These are phyloP conservation scores for Acanthaster planci DNA, from an alignment of 35 echinoderm and acorn worm species.

Conservation along the genomic window DNA sequence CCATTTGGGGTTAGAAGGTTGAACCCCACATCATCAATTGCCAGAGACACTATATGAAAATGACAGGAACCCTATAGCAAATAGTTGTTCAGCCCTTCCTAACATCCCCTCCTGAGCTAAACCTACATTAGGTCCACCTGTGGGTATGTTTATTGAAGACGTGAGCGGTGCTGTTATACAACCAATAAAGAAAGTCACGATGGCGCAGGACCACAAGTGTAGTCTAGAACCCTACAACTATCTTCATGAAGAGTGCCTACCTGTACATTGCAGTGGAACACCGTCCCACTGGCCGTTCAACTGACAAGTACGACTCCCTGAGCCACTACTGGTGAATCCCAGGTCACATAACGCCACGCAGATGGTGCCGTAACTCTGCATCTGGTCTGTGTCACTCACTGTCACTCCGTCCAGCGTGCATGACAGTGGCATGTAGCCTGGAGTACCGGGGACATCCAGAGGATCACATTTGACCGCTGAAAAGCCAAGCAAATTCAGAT, in stretches of 20 bases:
- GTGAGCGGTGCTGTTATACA: too few relatives aligned
- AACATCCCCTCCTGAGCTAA: too few relatives aligned
- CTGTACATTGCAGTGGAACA: conserved; percentile 11
- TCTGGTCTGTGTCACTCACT: conserved; percentile 14
- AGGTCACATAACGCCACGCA: conserved; percentile 24
- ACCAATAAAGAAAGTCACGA: too few relatives aligned
- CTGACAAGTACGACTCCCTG: conserved; percentile 24
- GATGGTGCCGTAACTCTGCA: conserved; percentile 1
- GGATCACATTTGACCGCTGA: conserved; percentile 41
- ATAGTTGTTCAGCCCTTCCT: too few relatives aligned
- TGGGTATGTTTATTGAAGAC: too few relatives aligned
- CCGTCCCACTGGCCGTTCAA: conserved; percentile 38
- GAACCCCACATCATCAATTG: too few relatives aligned
- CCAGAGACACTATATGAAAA: too few relatives aligned
- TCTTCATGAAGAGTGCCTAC: not conserved
- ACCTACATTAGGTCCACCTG: too few relatives aligned
- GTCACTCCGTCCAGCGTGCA: not conserved
- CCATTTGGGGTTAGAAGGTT: too few relatives aligned
- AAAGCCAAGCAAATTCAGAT: too few relatives aligned
- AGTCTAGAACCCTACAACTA: too few relatives aligned
- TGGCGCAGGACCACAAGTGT: not conserved
- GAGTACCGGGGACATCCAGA: not conserved
- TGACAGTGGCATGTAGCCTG: not conserved
- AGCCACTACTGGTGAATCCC: conserved; percentile 27
- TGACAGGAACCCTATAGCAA: too few relatives aligned